phyloP scores from a whole-genome alignment of 1,140 invertebrate species.

The Dinothrombium tinctorium region DNA sequence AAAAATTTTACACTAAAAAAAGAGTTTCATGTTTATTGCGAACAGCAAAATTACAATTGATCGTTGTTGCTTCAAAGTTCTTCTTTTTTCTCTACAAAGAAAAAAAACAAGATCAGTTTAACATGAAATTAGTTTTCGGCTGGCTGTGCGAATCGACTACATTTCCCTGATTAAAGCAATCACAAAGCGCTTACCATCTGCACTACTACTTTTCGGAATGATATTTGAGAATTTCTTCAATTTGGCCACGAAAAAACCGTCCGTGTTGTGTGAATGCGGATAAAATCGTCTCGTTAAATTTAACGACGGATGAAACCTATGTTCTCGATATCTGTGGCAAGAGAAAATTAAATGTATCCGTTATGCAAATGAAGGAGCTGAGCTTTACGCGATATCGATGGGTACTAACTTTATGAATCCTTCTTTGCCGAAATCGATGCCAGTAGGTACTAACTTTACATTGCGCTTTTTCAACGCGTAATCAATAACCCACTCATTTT shows the following conservation, averaged over 20 bases:
- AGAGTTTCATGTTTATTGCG: too few species aligned
- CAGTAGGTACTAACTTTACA: slow-evolving; percentile 79
- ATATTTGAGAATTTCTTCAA: slow-evolving; percentile 83
- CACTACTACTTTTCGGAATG: slow-evolving; percentile 25
- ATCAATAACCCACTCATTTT: slow-evolving; percentile 93
- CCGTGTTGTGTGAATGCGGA: slow-evolving; percentile 95
- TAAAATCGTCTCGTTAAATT: slow-evolving; percentile 77
- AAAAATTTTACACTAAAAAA: too few species aligned
- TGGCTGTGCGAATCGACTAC: too few species aligned
- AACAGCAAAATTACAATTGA: too few species aligned
- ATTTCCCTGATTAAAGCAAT: too few species aligned
- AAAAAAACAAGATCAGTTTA: too few species aligned
- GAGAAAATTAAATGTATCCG: background rate
- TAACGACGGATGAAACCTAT: slow-evolving; percentile 64
- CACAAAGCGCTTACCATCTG: too few species aligned
- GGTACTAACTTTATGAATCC: slow-evolving; percentile 56
- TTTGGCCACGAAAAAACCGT: slow-evolving; percentile 98
- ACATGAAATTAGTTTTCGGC: too few species aligned
- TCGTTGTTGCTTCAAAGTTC: too few species aligned
- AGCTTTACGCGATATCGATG: background rate
- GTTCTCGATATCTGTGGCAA: slow-evolving; percentile 29
- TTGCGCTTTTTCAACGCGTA: slow-evolving; percentile 76
- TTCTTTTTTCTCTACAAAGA: too few species aligned
- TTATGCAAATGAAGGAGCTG: background rate
- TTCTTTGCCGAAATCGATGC: slow-evolving; percentile 80